Evolutionary conservation across 2,113 vertebrate species (phyloP).

Genomic region (Nothocercus nigrocapillus): DNA sequence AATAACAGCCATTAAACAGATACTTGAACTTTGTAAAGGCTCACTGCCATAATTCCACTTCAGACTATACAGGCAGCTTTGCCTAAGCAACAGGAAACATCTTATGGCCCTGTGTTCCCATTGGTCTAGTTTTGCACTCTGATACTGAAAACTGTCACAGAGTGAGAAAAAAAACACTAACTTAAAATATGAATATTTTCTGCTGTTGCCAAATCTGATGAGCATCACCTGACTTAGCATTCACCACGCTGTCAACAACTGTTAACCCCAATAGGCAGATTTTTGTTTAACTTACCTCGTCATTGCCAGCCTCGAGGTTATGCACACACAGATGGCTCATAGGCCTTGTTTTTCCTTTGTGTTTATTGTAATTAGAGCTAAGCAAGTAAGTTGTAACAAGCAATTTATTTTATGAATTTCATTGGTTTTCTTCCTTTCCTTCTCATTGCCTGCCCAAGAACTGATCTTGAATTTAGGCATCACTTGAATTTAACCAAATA

Average conservation of each 20-base stretch:
- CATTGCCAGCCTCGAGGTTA: slow-evolving; percentile 39
- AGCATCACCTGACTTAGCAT: slow-evolving; percentile 45
- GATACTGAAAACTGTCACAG: neutral
- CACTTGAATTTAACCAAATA: neutral
- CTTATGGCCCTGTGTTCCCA: neutral
- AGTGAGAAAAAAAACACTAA: neutral
- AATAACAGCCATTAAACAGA: neutral
- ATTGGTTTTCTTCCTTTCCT: neutral
- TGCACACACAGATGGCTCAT: slow-evolving; percentile 4
- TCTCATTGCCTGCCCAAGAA: neutral
- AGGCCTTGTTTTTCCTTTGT: neutral
- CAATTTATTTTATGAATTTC: neutral
- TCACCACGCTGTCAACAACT: slow-evolving; percentile 24
- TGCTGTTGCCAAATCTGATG: slow-evolving; percentile 42
- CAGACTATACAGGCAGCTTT: neutral
- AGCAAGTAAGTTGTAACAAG: neutral
- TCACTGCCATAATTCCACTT: neutral
- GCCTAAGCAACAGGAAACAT: neutral
- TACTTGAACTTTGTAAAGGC: neutral
- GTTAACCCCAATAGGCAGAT: slow-evolving; percentile 36
- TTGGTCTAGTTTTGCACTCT: neutral
- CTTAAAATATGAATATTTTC: slow-evolving; percentile 22
- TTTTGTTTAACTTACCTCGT: slow-evolving; percentile 48
- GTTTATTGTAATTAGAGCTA: neutral
- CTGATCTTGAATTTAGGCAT: neutral